A percentile compares a stretch with the other conserved stretches of the same genome.
phyloP scores from a whole-genome alignment of 2,797 vertebrate genomes.

The Enoplosus armatus region DNA sequence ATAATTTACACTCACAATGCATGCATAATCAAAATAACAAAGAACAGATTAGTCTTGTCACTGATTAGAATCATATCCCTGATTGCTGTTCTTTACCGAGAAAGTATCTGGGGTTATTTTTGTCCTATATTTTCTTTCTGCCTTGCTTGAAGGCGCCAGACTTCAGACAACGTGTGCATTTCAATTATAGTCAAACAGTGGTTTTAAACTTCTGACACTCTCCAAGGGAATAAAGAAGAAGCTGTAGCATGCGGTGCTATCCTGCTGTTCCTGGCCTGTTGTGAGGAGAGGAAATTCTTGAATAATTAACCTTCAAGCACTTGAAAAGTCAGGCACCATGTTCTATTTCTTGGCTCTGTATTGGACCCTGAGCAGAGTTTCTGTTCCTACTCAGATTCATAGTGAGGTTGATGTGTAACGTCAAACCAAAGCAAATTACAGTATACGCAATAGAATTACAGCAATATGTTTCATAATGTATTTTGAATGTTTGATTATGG shows the following conservation, averaged over 20 bases:
- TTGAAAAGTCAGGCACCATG: constrained; percentile 61
- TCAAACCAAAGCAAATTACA: background rate
- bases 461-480: background rate
- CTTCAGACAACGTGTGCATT: constrained; percentile 75
- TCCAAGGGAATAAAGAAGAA: constrained; percentile 79
- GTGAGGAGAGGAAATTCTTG: constrained; percentile 69
- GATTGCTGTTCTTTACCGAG: constrained; percentile 41
- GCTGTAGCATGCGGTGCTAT: constrained; percentile 52
- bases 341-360: constrained; percentile 55
- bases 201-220: constrained; percentile 84
- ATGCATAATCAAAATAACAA: constrained; percentile 56
- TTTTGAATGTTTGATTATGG: background rate
- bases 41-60: constrained; percentile 47
- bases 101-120: constrained; percentile 46
- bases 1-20: constrained; percentile 40
- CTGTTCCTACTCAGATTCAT: constrained; percentile 18
- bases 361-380: constrained; percentile 33
- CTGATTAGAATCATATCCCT: constrained; percentile 63
- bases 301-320: constrained; percentile 81
- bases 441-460: background rate
- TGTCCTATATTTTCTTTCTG: constrained; percentile 59
- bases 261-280: constrained; percentile 72
- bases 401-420: constrained; percentile 1
- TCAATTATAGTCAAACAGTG: constrained; percentile 73
- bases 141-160: constrained; percentile 54